Evolutionary conservation across 1,140 invertebrate species (phyloP).

Genomic region (Hylyphantes graminicola): DNA sequence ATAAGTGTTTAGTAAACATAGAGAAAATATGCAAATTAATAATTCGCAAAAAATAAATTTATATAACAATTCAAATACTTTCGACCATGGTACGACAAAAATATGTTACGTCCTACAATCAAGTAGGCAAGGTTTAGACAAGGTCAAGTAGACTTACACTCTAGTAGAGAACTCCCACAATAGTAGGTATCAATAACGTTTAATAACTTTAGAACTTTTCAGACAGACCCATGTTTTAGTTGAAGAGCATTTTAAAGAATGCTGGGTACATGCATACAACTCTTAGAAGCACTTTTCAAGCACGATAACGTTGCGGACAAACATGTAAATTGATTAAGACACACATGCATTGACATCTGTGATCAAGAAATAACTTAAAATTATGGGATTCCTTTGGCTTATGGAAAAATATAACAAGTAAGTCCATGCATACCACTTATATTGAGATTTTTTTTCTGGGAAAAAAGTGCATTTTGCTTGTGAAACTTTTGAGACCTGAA

Average conservation of each 20-base stretch:
- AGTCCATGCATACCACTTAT: slow-evolving; percentile 48
- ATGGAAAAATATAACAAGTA: slow-evolving; percentile 26
- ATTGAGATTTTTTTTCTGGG: slow-evolving; percentile 5
- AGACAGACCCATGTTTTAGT: slow-evolving; percentile 51
- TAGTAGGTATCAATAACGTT: too few relatives aligned
- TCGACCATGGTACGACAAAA: too few relatives aligned
- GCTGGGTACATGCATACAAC: slow-evolving; percentile 57
- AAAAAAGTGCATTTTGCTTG: slow-evolving; percentile 57
- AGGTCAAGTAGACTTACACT: too few relatives aligned
- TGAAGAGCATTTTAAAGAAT: slow-evolving; percentile 26
- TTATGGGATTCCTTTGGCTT: background rate
- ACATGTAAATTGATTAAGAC: slow-evolving; percentile 43
- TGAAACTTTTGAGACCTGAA: slow-evolving; percentile 46
- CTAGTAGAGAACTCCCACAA: too few relatives aligned
- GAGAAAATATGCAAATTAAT: too few relatives aligned
- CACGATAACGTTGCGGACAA: slow-evolving; percentile 24
- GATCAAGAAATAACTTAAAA: background rate
- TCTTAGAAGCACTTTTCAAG: slow-evolving; percentile 42
- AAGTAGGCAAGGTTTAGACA: too few relatives aligned
- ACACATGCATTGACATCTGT: slow-evolving; percentile 51
- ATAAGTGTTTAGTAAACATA: too few relatives aligned
- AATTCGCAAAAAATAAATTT: too few relatives aligned
- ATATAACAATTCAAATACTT: too few relatives aligned
- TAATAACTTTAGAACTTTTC: too few relatives aligned
- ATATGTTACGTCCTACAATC: too few relatives aligned